Base-by-base conservation (phyloP, 64 coral and sea anemone genomes). In the Dendrophyllia cribrosa region DNA sequence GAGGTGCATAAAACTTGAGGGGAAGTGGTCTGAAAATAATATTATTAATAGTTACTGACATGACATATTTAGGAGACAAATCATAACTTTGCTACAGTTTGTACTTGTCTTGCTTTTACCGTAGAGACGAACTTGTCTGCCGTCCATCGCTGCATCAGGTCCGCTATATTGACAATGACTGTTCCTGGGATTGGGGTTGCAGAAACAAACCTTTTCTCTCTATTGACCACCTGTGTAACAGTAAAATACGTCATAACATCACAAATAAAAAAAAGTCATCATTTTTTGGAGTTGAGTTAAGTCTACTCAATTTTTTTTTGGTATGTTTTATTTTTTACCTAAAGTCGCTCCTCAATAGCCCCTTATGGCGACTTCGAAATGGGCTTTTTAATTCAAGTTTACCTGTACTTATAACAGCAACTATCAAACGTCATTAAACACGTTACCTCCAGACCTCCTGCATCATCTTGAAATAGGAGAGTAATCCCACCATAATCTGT, bases 401-500 rank as follows among this genome's bases (percentile, higher is more conserved):
- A 2, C 34, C 34, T 34, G 34, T 34, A 34, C 34, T 34, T 34
- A 34, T 34, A 34, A 58, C 55, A 13, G 55, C 55, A 58, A 58
- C 55, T 58, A 64, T 64, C 17, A 19, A 17, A 64, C 9, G 2
- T 34, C 34, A 34, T 34, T 34, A 34, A 34, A 2, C 34, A 34
- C 2, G 34, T 34, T 4, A 96, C 95, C 88, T 97, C 95, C 2
- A 97, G 73, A 3, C 95, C 95, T 25, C 95, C 95, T 82, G 87
- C 77, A 51, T 94, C 75, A 90, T 97, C 95, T 83, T 97, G 95
- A 78, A 97, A 94, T 16, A 97, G 66, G 24, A 97, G 87, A 49
- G 95, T 90, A 58, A 97, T 78, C 2, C 88, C 95, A 59, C 83
- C 89, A 86, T 81, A 97, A 78, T 97, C 95, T 7, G 95, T 97